A percentile compares a stretch with the other conserved stretches of the same genome.
Evolutionary conservation across 1,140 invertebrate genomes (phyloP).

Genomic region (Penaeus japonicus): DNA sequence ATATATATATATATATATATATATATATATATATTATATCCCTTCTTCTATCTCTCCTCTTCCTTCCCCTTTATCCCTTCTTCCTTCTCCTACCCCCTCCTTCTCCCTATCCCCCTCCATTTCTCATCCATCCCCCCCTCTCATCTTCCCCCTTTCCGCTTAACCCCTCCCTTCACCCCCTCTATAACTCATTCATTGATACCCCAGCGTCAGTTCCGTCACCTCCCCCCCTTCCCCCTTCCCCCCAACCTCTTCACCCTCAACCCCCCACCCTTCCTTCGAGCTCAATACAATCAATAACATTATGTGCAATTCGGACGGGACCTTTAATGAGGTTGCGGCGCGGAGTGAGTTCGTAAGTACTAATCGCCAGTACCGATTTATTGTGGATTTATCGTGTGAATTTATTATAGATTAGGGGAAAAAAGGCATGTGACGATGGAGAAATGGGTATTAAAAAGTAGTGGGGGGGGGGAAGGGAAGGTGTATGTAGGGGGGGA

Average conservation of each 20-base stretch:
- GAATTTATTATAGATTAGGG: no score
- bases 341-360: no score
- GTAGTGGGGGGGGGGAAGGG: no score
- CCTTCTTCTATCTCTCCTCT: not conserved
- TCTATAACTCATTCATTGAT: not conserved
- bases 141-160: not conserved
- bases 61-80: not conserved
- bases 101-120: not conserved
- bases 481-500: no score
- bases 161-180: not conserved
- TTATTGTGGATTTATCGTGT: no score
- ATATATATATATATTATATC: no score
- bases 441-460: no score
- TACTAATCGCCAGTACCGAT: no score
- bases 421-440: no score
- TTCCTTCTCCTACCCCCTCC: not conserved
- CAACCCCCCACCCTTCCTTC: not conserved
- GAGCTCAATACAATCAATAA: not conserved
- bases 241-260: not conserved
- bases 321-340: no score
- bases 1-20: no score
- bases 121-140: not conserved
- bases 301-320: not conserved
- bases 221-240: not conserved
- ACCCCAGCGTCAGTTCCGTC: not conserved